Base-by-base conservation (phyloP, 2,797 vertebrate genomes). In the Oryzias sinensis region DNA sequence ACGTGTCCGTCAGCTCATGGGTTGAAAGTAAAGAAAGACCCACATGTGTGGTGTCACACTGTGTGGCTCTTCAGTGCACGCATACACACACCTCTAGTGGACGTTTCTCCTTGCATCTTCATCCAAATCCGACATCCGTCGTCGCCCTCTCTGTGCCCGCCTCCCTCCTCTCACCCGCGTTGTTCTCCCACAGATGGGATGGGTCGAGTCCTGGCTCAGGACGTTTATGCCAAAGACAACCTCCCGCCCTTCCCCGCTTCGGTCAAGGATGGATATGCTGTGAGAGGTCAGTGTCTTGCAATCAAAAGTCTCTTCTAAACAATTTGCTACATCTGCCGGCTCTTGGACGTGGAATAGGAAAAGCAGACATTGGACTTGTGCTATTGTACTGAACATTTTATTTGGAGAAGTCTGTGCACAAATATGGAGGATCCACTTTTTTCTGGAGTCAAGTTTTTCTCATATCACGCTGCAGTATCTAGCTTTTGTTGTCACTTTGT, bases 201-300 rank as follows among this genome's bases (percentile, higher is more conserved):
- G 96, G 96, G 96, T 76, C 92, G 97, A 89, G 97, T 99, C 77
- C 94, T 99, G 83, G 96, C 97, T 88, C 97, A 99, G 94, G 97
- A 99, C 76, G 95, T 99, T 84, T 99, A 98, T 88, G 97, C 97
- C 93, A 99, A 99, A 95, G 97, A 99, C 92, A 99, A 98, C 90
- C 90, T 99, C 80, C 97, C 97, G 59, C 97, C 97, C 14, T 99
- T 99, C 79, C 97, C 97, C 81, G 97, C 97, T 61, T 99, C 97
- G 63, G 95, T 99, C 79, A 99, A 99, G 90, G 97, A 99, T n/a
- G 97, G 97, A 73, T 99, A 99, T 14, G 97, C 97, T 90, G 97
- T 99, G 81, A 93, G 97, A 95, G 97, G 97, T 98, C 87, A 92
- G 77, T 5, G 22, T 5, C 1, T 3, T 18, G 8, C 13, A 16